Evolutionary conservation across 2,797 vertebrate species (phyloP).

Genomic region (Epinephelus coioides): DNA sequence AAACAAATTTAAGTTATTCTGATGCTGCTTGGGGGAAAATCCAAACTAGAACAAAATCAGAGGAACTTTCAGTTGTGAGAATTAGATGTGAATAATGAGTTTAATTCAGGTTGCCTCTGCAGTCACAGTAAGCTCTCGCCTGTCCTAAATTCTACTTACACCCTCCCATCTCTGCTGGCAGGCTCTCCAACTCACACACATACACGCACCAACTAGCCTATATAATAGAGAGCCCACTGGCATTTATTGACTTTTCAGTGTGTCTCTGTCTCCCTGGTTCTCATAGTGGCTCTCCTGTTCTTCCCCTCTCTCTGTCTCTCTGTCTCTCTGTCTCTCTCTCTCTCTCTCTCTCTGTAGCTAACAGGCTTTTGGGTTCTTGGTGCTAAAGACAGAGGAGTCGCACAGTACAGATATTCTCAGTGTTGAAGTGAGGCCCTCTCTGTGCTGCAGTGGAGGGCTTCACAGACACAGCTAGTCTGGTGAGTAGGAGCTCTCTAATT

Average conservation of each 20-base stretch:
- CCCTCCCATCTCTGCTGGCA: constrained; percentile 24
- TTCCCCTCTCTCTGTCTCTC: constrained; percentile 14
- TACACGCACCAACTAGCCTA: constrained; percentile 22
- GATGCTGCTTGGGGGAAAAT: background rate
- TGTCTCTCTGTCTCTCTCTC: constrained; percentile 1
- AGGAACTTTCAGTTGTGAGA: background rate
- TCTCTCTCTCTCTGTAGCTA: constrained; percentile 35
- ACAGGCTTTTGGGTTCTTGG: constrained; percentile 60
- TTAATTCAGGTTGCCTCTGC: constrained; percentile 15
- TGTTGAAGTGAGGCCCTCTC: constrained; percentile 85
- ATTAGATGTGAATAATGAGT: background rate
- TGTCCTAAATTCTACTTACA: constrained; percentile 14
- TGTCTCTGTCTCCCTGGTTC: constrained; percentile 31
- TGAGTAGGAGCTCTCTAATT: constrained; percentile 64
- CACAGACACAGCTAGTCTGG: constrained; percentile 85
- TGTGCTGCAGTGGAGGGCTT: constrained; percentile 91
- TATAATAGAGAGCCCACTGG: constrained; percentile 43
- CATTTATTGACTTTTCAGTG: constrained; percentile 46
- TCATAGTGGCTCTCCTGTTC: constrained; percentile 39
- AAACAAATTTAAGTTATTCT: background rate
- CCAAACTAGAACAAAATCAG: background rate
- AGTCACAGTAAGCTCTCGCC: background rate
- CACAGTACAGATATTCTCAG: constrained; percentile 64
- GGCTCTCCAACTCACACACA: constrained; percentile 27
- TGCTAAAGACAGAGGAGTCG: constrained; percentile 66